A percentile compares a stretch with the other conserved stretches of the same genome.
phyloP scores from a whole-genome alignment of 1,140 invertebrate species.

The Oryzaephilus surinamensis region DNA sequence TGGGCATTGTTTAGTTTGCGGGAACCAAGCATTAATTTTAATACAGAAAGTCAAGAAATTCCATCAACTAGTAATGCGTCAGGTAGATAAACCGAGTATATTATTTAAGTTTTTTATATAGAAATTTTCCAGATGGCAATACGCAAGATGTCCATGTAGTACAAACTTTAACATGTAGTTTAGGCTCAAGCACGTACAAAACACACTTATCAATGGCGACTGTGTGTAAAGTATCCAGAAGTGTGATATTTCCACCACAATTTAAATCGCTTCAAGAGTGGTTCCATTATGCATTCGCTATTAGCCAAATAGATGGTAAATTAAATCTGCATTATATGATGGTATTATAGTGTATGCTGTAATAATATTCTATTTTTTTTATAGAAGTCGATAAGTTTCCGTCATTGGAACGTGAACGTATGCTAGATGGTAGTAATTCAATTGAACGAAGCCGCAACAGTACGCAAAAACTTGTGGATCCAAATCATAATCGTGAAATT shows the following conservation, averaged over 20 bases:
- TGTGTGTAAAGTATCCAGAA: slow-evolving; percentile 82
- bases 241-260: slow-evolving; percentile 87
- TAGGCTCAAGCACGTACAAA: slow-evolving; percentile 62
- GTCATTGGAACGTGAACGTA: slow-evolving; percentile 63
- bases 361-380: slow-evolving; percentile 14
- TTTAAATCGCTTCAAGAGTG: slow-evolving; percentile 90
- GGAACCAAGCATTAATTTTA: slow-evolving; percentile 90
- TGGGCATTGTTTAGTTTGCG: slow-evolving; percentile 94
- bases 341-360: no score
- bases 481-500: slow-evolving; percentile 84
- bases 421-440: slow-evolving; percentile 42
- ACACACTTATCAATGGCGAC: slow-evolving; percentile 81
- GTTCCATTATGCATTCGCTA: slow-evolving; percentile 94
- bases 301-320: slow-evolving; percentile 84
- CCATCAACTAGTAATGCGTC: slow-evolving; percentile 39
- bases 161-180: slow-evolving; percentile 77
- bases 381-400: slow-evolving; percentile 83
- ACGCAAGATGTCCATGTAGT: slow-evolving; percentile 59
- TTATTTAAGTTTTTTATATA: slow-evolving; percentile 1
- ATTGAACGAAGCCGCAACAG: slow-evolving; percentile 38
- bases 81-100: slow-evolving; percentile 2
- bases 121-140: slow-evolving; percentile 3
- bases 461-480: slow-evolving; percentile 56
- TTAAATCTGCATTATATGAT: slow-evolving; percentile 6
- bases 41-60: slow-evolving; percentile 86